Percentiles rank a stretch among this genome's conserved stretches.
phyloP scores from a whole-genome alignment of 2,797 vertebrate genomes.

The Alcedo quadribrachys region DNA sequence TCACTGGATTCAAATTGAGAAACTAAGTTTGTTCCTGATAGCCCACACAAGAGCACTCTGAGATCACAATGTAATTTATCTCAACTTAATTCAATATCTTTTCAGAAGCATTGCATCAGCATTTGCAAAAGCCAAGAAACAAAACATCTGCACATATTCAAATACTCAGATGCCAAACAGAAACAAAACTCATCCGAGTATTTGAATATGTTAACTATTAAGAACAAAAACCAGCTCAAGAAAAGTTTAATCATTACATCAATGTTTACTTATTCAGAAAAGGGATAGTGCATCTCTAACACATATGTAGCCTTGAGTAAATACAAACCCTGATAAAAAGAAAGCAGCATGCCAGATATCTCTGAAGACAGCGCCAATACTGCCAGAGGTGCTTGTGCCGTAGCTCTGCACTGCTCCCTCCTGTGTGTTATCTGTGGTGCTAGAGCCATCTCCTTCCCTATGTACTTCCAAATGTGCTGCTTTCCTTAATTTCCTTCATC shows the following conservation, averaged over 20 bases:
- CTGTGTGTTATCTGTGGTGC: slow-evolving; percentile 98
- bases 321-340: slow-evolving; percentile 99
- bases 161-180: background rate
- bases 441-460: slow-evolving; percentile 99
- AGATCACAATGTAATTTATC: background rate
- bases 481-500: slow-evolving; percentile 98
- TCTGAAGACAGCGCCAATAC: slow-evolving; percentile 93
- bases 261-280: slow-evolving; percentile 62
- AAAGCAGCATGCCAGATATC: slow-evolving; percentile 97
- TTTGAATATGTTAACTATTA: background rate
- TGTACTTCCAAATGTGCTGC: slow-evolving; percentile 97
- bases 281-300: slow-evolving; percentile 79
- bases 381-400: slow-evolving; percentile 84
- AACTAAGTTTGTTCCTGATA: background rate
- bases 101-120: background rate
- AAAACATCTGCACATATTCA: background rate
- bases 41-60: background rate
- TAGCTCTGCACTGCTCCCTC: slow-evolving; percentile 90
- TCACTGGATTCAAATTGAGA: background rate
- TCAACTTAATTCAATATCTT: background rate
- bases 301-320: slow-evolving; percentile 75
- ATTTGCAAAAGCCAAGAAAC: background rate
- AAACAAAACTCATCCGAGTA: no score
- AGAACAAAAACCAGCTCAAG: background rate
- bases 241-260: slow-evolving; percentile 35